These are phyloP conservation scores for Antechinus flavipes DNA, from an alignment of 2,113 vertebrate species.

Conservation along the genomic window DNA sequence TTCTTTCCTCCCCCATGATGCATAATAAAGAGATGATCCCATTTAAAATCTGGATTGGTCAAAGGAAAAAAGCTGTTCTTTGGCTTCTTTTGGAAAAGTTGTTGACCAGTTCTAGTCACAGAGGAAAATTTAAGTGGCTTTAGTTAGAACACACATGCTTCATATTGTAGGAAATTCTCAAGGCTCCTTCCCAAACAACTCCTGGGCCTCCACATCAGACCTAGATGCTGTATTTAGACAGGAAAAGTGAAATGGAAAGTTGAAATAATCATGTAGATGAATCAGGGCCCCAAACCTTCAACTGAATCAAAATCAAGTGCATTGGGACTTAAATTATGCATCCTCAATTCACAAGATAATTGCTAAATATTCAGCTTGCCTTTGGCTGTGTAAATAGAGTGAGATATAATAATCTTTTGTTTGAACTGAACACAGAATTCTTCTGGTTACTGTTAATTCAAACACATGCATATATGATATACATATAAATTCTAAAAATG, in stretches of 20 bases:
- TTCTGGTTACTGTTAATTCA: constrained; percentile 20
- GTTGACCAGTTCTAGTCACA: not conserved
- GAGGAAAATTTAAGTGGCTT: constrained; percentile 20
- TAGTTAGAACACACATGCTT: not conserved
- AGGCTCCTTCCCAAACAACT: not conserved
- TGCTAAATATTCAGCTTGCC: constrained; percentile 10
- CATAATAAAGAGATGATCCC: not conserved
- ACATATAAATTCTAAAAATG: not conserved
- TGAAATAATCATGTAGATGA: not conserved
- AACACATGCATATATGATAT: not conserved
- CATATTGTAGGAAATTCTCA: not conserved
- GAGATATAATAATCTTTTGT: not conserved
- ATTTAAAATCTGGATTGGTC: constrained; percentile 11
- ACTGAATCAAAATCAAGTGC: not conserved
- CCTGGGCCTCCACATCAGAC: not conserved
- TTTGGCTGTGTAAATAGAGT: constrained; percentile 14
- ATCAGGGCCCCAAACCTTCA: not conserved
- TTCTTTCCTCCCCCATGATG: not conserved
- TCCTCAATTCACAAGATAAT: not conserved
- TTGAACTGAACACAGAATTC: not conserved
- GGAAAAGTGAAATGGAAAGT: not conserved
- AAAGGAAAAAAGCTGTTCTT: constrained; percentile 7
- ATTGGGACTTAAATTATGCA: not conserved
- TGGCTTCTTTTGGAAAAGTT: constrained; percentile 1
- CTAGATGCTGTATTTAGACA: not conserved